A percentile compares a stretch with the other conserved stretches of the same genome.
These are phyloP conservation scores for Micromussa lordhowensis DNA, from an alignment of 92 coral and sea anemone genomes.

Conservation along the genomic window DNA sequence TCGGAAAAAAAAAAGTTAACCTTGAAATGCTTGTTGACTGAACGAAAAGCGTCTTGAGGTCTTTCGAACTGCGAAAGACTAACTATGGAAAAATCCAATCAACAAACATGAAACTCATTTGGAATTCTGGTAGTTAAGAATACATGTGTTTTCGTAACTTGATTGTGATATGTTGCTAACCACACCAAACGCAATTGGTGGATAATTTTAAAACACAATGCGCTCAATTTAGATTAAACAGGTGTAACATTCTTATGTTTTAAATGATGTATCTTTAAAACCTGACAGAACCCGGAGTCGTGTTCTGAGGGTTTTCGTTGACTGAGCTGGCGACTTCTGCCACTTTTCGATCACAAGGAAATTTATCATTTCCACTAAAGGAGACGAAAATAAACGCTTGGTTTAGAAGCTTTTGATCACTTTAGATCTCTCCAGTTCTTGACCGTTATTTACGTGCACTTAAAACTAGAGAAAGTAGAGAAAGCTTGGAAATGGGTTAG, in stretches of 20 bases:
- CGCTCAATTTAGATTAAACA: neutral
- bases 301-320: neutral
- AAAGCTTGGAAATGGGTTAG: too few species aligned
- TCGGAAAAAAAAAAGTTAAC: neutral
- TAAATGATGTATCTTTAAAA: conserved; percentile 18
- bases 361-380: neutral
- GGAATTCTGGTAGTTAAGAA: conserved; percentile 36
- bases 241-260: conserved; percentile 10
- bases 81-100: neutral
- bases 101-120: conserved; percentile 34
- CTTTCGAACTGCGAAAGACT: neutral
- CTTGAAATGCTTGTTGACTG: neutral
- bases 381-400: neutral
- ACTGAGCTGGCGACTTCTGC: neutral
- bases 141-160: neutral
- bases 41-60: neutral
- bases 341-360: neutral
- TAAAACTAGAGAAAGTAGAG: too few species aligned
- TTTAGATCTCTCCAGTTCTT: too few species aligned
- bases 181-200: conserved; percentile 26
- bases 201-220: conserved; percentile 18
- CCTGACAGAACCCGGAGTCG: neutral
- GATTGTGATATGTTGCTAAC: neutral
- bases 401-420: neutral
- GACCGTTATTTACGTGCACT: too few species aligned